Conservation (phyloP, 1,140 invertebrate species). For the Lerema accius region DNA sequence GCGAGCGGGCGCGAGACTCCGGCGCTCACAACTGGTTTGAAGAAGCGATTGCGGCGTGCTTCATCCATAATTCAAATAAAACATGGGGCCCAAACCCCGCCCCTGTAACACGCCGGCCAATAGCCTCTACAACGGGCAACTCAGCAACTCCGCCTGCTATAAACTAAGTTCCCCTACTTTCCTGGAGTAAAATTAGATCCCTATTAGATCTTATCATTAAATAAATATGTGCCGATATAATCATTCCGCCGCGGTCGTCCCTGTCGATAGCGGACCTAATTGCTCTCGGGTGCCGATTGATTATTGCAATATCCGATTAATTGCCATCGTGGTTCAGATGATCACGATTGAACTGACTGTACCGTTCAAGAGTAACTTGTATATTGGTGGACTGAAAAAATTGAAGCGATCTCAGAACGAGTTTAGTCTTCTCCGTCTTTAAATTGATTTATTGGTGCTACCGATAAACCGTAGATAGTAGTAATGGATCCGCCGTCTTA, state of each 20-base stretch:
- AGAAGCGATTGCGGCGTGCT: constrained; percentile 60
- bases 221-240: constrained; percentile 68
- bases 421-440: constrained; percentile 27
- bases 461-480: constrained; percentile 30
- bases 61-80: constrained; percentile 82
- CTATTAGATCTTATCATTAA: constrained; percentile 70
- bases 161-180: constrained; percentile 65
- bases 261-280: constrained; percentile 57
- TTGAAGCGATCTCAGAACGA: constrained; percentile 35
- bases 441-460: constrained; percentile 41
- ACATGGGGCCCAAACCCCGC: constrained; percentile 76
- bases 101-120: constrained; percentile 73
- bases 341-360: constrained; percentile 53
- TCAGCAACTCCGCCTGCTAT: constrained; percentile 69
- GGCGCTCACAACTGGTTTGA: constrained; percentile 74
- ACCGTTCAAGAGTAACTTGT: constrained; percentile 45
- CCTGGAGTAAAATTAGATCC: constrained; percentile 64
- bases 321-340: constrained; percentile 58
- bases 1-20: constrained; percentile 71
- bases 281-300: constrained; percentile 62
- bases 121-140: constrained; percentile 58
- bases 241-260: constrained; percentile 50
- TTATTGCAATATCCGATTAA: constrained; percentile 70
- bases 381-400: constrained; percentile 37
- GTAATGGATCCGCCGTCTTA: constrained; percentile 24